Percentiles rank a stretch among this genome's conserved stretches.
These are phyloP conservation scores for Zaprionus tsacasi DNA, from an alignment of 1,140 invertebrate species.

Conservation along the genomic window DNA sequence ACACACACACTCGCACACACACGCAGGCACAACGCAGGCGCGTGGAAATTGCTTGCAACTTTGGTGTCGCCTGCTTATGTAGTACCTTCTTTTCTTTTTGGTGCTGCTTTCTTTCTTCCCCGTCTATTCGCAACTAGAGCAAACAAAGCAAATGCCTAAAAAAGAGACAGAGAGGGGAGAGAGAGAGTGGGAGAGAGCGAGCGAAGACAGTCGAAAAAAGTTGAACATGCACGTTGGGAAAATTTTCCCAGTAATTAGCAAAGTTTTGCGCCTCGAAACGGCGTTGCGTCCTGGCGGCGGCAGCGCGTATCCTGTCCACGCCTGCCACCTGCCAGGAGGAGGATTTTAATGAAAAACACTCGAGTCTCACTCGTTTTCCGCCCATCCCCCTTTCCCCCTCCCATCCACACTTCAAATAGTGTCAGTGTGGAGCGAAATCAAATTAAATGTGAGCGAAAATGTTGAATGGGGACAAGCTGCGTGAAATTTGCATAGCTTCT, in stretches of 20 bases:
- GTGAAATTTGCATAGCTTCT: conserved; percentile 54
- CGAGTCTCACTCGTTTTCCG: background rate
- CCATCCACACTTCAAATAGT: conserved; percentile 12
- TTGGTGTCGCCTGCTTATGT: conserved; percentile 2
- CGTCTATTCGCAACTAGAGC: conserved; percentile 37
- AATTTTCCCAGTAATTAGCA: conserved; percentile 82
- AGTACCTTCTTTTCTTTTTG: background rate
- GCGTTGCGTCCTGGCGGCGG: conserved; percentile 52
- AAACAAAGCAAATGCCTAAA: conserved; percentile 27
- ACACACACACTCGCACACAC: background rate
- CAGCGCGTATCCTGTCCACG: conserved; percentile 31
- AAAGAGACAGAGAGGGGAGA: conserved; percentile 6
- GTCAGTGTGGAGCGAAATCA: conserved; percentile 36
- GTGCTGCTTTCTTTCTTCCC: conserved; percentile 3
- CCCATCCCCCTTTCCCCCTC: no score
- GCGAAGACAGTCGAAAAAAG: conserved; percentile 47
- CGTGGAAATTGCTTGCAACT: conserved; percentile 5
- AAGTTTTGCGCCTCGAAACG: conserved; percentile 77
- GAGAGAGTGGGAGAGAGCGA: conserved; percentile 17
- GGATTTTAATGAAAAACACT: conserved; percentile 58
- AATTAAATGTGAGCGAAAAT: conserved; percentile 57
- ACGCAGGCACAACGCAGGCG: background rate
- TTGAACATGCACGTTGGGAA: conserved; percentile 64
- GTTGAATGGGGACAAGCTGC: background rate
- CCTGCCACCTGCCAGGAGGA: conserved; percentile 20